Evolutionary conservation across 2,888 invertebrate species (phyloP).

Genomic region (Psylliodes chrysocephalus): DNA sequence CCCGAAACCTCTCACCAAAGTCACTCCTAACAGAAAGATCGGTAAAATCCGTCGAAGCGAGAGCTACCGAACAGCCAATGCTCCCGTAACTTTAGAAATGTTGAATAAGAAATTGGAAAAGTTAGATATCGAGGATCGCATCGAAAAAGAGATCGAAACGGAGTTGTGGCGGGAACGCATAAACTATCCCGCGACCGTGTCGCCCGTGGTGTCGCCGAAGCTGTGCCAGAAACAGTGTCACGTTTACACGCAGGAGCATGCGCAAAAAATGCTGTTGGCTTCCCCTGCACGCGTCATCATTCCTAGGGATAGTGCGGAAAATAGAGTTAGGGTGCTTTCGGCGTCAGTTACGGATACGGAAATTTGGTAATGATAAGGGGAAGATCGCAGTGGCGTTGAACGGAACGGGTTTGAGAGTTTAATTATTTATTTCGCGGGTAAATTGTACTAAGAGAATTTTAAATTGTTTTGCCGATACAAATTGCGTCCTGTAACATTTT

Average conservation of each 20-base stretch:
- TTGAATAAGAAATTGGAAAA: constrained; percentile 60
- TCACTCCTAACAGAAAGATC: constrained; percentile 56
- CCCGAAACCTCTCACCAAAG: constrained; percentile 48
- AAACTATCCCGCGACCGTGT: constrained; percentile 75
- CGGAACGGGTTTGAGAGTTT: too few species aligned
- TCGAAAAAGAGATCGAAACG: constrained; percentile 71
- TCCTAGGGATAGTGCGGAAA: constrained; percentile 71
- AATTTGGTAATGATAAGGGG: constrained; percentile 75
- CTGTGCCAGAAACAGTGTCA: constrained; percentile 61
- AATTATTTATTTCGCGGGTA: too few species aligned
- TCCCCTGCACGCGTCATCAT: constrained; percentile 72
- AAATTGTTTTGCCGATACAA: too few species aligned
- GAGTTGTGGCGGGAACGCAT: constrained; percentile 75
- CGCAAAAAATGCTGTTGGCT: constrained; percentile 64
- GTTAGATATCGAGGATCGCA: constrained; percentile 50
- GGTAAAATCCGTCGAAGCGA: constrained; percentile 80
- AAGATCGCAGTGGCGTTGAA: constrained; percentile 28
- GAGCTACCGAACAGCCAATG: constrained; percentile 86
- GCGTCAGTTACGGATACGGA: constrained; percentile 75
- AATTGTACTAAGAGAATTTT: too few species aligned
- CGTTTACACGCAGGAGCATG: constrained; percentile 60
- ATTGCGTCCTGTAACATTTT: too few species aligned
- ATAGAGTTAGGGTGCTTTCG: constrained; percentile 74
- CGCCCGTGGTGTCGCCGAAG: constrained; percentile 69
- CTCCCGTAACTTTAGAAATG: constrained; percentile 73